Evolutionary conservation across 2,797 vertebrate species (phyloP), one percentile per base, ranked within the genome.

Genomic region (Amphiprion clarkii): DNA sequence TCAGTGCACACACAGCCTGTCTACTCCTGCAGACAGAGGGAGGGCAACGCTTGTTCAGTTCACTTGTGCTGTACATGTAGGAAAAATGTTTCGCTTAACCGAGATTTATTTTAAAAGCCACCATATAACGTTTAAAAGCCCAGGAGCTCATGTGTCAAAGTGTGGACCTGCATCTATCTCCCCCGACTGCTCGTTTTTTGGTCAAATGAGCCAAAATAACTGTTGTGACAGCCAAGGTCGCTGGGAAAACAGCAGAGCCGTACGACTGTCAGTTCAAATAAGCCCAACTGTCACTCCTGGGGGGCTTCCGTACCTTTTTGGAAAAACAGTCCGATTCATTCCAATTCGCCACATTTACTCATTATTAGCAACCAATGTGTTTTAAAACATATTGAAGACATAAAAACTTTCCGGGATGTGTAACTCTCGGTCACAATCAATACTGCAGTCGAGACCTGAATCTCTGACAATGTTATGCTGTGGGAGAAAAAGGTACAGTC

Each of bases 211-310:
- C 68, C 78, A 76, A 76, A 79, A 71, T 67, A 86, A 74, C 75
- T 87, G 85, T 83, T 91, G 90, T 88, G 89, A 91, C 90, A 88
- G 80, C 69, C 51, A 74, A 90, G 90, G 91, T 90, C 86, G 66
- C 21, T 36, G 74, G 72, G 72, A 85, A 85, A 88, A 87, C 86
- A 82, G 84, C 82, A 23, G 81, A 29, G 74, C 59, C 57, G 75
- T 60, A 46, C 71, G 56, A 74, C 46, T 56, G 86, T 82, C 84
- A 27, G 56, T 64, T 86, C 73, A 64, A 62, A 87, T 91, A 61
- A 84, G 64, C 56, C 60, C 39, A 11, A 67, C 89, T 76, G 88
- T 87, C 91, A 86, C 49, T 92, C 81, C 11, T n/a, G 21, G 48
- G 29, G 31, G 33, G 71, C 73, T 69, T 74, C 46, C 5, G 6